Evolutionary conservation across 2,888 invertebrate species (phyloP), one percentile per base, ranked within the genome.

Genomic region (Drosophila histrio): DNA sequence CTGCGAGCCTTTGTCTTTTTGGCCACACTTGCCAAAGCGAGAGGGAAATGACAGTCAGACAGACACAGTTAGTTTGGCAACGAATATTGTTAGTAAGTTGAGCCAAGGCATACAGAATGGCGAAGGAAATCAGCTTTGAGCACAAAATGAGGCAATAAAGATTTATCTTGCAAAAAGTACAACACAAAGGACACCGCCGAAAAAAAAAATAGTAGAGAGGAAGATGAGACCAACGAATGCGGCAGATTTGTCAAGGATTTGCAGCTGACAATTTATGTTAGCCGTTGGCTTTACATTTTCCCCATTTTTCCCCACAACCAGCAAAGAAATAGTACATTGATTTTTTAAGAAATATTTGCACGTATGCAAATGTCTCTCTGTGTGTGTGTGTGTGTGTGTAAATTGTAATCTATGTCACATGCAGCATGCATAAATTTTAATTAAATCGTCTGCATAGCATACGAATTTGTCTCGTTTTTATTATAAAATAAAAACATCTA

Each of bases 141-240:
- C 83, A 74, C 86, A 73, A 80, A 87, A 87, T 87, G 85, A 82
- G 85, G 77, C 83, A 85, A 85, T 87, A 85, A 85, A 85, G 87
- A 85, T 85, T 85, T 85, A 85, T 87, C 76, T 87, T 32, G 32
- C 56, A 58, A 36, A 38, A 36, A 38, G 41, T 47, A 65, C 65
- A 58, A 58, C 34, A 66, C 64, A 68, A 70, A 70, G 69, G 66
- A 78, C 61, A 67, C 59, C 76, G 67, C 49, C 64, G 34, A 57
- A 65, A 50, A 21, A 36, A 3, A 1, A 7, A 21, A 24, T 21
- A 28, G 6, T 3, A 30, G 26, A 15, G 11, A 2, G 6, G 3
- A 26, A 34, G n/a, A 17, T 13, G 11, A 32, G 22, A 32, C 60
- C 61, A 68, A 66, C 62, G 79, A 85, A 82, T 82, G 85, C 86